Base-by-base conservation (phyloP, 64 coral and sea anemone species). In the Pachyseris speciosa region DNA sequence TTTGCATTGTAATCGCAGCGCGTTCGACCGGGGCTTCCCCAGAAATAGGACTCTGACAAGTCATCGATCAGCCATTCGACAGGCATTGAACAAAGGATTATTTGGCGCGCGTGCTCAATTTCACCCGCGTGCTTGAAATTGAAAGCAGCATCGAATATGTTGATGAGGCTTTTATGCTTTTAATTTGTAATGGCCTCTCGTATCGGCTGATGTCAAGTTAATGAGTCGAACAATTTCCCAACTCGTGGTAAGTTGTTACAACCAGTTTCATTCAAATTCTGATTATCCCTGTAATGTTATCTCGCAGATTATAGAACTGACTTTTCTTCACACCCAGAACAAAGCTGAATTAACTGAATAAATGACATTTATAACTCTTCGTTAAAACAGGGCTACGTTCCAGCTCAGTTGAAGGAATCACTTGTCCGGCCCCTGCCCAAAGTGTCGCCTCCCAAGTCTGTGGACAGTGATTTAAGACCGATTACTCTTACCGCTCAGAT, bases 41-140 rank as follows among this genome's bases (percentile, higher is more conserved):
- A 92, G 33, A 83, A 89, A 91, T 92, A 92, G 78, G 89, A 92
- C 32, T 57, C 29, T 72, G 15, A 38, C 19, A 51, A 49, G 53
- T 22, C 51, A 39, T 30, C 45, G 50, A 69, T 11, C n/a, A n/a
- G n/a, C n/a, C n/a, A n/a, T n/a, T n/a, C n/a, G n/a, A n/a, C n/a
- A 45, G 65, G 67, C 26, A 34, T 34, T 32, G 22, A 39, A 71
- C 67, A 71, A 71, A 71, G 67, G 67, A 71, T 38, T 71, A 22
- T 71, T n/a, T 40, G 3, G 36, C 20, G 34, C 78, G 66, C 29
- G 73, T 80, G 75, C 50, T 47, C 32, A 51, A 67, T 37, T 65
- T 78, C 87, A 47, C 60, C 74, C 87, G 80, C 88, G 63, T 69
- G 73, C n/a, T 40, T 42, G 0, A 34, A 25, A 11, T 79, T 57